Conservation (phyloP, 2,888 invertebrate species). For the Trypoxylon attenuatum region DNA sequence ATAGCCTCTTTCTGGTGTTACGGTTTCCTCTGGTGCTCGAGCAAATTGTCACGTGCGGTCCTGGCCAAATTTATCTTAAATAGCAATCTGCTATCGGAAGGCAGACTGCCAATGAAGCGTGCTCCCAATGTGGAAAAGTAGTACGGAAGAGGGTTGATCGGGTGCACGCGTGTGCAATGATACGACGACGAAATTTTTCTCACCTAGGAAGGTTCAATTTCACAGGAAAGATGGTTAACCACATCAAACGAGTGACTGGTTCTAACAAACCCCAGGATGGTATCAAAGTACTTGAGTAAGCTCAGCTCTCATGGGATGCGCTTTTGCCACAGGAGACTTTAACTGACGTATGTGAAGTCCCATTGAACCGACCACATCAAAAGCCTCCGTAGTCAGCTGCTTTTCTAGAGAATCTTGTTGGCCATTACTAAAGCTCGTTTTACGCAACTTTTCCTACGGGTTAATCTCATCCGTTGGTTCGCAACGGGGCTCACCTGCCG, state of each 20-base stretch:
- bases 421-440: constrained; percentile 41
- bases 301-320: constrained; percentile 43
- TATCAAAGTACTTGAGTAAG: constrained; percentile 44
- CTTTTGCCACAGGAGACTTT: constrained; percentile 18
- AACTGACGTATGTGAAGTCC: constrained; percentile 45
- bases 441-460: constrained; percentile 39
- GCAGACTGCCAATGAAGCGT: background rate
- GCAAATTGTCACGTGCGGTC: too few relatives aligned
- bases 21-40: too few relatives aligned
- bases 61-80: too few relatives aligned
- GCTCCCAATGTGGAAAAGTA: background rate
- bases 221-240: constrained; percentile 56
- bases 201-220: constrained; percentile 47
- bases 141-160: background rate
- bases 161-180: background rate
- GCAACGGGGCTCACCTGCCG: constrained; percentile 24
- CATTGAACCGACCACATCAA: constrained; percentile 51
- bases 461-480: constrained; percentile 28
- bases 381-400: constrained; percentile 29
- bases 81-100: background rate
- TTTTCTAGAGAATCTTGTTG: constrained; percentile 30
- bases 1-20: too few relatives aligned
- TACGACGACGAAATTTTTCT: constrained; percentile 19
- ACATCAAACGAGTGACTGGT: constrained; percentile 58
- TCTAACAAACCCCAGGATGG: constrained; percentile 52